Evolutionary conservation across 1,140 invertebrate species (phyloP).

Genomic region (Heliothis virescens): DNA sequence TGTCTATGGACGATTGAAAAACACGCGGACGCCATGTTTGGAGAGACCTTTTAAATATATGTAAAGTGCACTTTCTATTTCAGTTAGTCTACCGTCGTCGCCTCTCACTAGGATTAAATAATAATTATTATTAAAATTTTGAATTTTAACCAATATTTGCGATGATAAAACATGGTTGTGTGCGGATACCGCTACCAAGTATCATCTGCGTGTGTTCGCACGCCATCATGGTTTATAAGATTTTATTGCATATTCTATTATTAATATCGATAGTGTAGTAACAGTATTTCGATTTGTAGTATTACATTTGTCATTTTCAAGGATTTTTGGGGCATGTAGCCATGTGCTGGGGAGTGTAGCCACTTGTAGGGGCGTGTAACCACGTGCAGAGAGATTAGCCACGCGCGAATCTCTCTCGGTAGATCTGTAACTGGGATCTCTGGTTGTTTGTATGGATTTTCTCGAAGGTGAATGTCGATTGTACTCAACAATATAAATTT

Average conservation of each 20-base stretch:
- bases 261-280: slow-evolving; percentile 76
- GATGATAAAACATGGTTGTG: slow-evolving; percentile 54
- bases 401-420: slow-evolving; percentile 27
- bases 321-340: slow-evolving; percentile 53
- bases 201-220: slow-evolving; percentile 57
- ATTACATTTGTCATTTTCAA: slow-evolving; percentile 81
- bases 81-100: slow-evolving; percentile 66
- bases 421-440: slow-evolving; percentile 47
- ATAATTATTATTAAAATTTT: slow-evolving; percentile 68
- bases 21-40: slow-evolving; percentile 49
- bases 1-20: neutral
- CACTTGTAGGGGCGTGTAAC: slow-evolving; percentile 2
- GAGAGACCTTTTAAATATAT: slow-evolving; percentile 47
- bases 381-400: slow-evolving; percentile 8
- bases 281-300: slow-evolving; percentile 82
- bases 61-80: slow-evolving; percentile 73
- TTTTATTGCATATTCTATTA: slow-evolving; percentile 78
- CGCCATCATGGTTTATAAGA: slow-evolving; percentile 66
- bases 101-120: slow-evolving; percentile 69
- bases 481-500: slow-evolving; percentile 85
- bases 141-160: slow-evolving; percentile 70
- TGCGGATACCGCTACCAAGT: slow-evolving; percentile 55
- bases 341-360: slow-evolving; percentile 34
- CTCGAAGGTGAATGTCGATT: slow-evolving; percentile 79
- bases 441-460: slow-evolving; percentile 66